These are phyloP conservation scores for Aphelocoma coerulescens DNA, from an alignment of 2,113 vertebrate genomes.

Conservation along the genomic window DNA sequence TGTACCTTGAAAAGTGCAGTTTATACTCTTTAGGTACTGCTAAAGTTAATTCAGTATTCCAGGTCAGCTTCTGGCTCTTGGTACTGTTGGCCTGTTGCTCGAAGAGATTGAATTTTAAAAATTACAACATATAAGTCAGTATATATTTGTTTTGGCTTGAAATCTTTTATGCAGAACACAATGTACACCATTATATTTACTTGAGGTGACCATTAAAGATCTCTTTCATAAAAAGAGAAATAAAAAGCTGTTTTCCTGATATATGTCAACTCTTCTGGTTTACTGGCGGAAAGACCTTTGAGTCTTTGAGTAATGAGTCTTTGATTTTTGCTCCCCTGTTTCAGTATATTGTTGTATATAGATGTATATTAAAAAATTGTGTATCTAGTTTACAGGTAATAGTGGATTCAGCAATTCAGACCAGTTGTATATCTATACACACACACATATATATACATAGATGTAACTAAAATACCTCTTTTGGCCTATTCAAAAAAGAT, in stretches of 20 bases:
- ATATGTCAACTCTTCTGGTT: not conserved
- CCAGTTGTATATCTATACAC: not conserved
- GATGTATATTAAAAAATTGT: not conserved
- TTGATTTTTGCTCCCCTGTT: not conserved
- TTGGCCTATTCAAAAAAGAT: not conserved
- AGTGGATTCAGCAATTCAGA: not conserved
- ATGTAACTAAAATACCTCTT: not conserved
- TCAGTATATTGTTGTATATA: not conserved
- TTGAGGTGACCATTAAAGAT: not conserved
- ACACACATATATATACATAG: not conserved
- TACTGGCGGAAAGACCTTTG: not conserved
- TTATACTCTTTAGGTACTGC: not conserved
- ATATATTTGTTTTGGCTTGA: not conserved
- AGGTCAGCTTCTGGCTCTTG: not conserved
- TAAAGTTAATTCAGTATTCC: not conserved
- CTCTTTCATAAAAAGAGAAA: not conserved
- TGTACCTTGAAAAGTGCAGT: not conserved
- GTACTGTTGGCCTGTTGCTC: not conserved
- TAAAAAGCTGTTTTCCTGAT: not conserved
- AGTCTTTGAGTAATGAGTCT: not conserved
- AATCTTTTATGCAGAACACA: not conserved
- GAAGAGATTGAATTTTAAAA: not conserved
- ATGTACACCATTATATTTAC: not conserved
- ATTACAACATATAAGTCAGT: too few species aligned
- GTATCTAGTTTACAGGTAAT: too few species aligned